Evolutionary conservation across 2,888 invertebrate genomes (phyloP).

Genomic region (Meloe dianella): DNA sequence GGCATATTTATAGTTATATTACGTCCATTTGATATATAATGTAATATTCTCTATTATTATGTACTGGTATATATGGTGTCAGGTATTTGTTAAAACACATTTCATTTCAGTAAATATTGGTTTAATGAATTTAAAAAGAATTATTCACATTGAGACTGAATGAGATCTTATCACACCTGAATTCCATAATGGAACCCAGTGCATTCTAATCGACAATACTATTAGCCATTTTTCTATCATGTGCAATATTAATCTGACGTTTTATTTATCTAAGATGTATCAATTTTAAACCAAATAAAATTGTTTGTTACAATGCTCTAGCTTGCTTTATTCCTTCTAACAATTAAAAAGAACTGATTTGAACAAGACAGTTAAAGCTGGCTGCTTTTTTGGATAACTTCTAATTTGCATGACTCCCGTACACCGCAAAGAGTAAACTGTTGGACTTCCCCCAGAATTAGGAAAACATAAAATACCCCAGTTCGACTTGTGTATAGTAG

Average conservation of each 20-base stretch:
- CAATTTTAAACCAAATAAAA: conserved; percentile 61
- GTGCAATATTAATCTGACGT: conserved; percentile 61
- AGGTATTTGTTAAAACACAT: neutral
- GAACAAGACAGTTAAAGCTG: neutral
- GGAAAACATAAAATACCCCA: neutral
- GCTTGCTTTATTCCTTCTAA: conserved; percentile 23
- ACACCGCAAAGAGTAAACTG: too few relatives aligned
- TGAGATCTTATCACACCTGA: neutral
- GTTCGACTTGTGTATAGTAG: too few relatives aligned
- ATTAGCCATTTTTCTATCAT: conserved; percentile 58
- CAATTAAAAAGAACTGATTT: neutral
- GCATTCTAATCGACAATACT: neutral
- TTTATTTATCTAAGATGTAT: conserved; percentile 61
- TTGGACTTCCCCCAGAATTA: too few relatives aligned
- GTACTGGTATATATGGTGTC: neutral
- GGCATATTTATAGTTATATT: conserved; percentile 50
- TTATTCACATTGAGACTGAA: neutral
- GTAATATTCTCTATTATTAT: neutral
- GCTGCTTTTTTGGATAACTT: neutral
- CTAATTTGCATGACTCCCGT: too few relatives aligned
- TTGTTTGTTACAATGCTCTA: conserved; percentile 58
- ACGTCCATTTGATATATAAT: conserved; percentile 56
- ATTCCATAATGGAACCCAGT: conserved; percentile 12
- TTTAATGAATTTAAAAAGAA: neutral
- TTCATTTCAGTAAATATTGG: neutral